phyloP scores from a whole-genome alignment of 2,113 vertebrate species.

The Podarcis cretensis region DNA sequence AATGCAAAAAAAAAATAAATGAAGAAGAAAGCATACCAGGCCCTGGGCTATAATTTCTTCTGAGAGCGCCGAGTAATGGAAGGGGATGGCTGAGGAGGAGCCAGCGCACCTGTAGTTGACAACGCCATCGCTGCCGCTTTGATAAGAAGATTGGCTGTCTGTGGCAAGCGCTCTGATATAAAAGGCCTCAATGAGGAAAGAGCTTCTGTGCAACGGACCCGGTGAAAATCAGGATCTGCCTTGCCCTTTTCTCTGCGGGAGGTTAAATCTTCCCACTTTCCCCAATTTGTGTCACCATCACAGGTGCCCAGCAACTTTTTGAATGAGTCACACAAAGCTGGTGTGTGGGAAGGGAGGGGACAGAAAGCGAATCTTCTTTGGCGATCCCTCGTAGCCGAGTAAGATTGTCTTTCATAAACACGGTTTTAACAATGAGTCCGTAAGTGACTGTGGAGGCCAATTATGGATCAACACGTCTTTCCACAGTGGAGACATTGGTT shows the following conservation, averaged over 20 bases:
- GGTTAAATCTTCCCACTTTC: conserved; percentile 33
- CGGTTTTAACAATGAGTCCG: no score
- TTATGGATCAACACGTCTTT: no score
- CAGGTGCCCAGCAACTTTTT: conserved; percentile 52
- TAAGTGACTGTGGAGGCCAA: no score
- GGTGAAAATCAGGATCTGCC: conserved; percentile 41
- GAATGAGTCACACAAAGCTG: conserved; percentile 60
- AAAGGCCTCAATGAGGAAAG: conserved; percentile 24
- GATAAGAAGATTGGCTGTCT: conserved; percentile 52
- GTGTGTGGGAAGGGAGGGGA: conserved; percentile 22
- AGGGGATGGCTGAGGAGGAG: not conserved
- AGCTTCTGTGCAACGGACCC: not conserved
- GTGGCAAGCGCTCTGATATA: conserved; percentile 38
- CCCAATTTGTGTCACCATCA: conserved; percentile 56
- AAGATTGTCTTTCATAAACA: no score
- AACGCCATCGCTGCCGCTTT: conserved; percentile 11
- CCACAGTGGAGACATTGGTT: no score
- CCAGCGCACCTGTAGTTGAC: not conserved
- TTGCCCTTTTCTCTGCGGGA: conserved; percentile 40
- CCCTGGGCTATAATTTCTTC: not conserved
- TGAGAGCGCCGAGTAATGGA: not conserved
- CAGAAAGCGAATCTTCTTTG: no score
- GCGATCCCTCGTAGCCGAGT: no score
- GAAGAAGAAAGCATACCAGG: not conserved
- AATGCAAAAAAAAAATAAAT: not conserved